Base-by-base conservation (phyloP, 2,797 vertebrate genomes). In the Xenops minutus region DNA sequence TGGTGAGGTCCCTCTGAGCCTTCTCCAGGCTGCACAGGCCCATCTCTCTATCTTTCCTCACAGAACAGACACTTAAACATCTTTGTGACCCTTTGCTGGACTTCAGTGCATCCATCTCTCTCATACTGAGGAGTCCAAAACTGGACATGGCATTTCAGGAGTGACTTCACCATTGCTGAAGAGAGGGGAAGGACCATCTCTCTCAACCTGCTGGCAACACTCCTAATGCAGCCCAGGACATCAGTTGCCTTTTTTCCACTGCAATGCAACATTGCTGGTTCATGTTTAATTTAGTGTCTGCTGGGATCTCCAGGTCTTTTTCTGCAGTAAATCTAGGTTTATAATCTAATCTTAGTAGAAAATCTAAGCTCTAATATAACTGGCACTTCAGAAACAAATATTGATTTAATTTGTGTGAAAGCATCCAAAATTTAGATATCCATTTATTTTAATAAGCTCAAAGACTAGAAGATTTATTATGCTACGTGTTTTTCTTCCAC, bases 391-490 rank as follows among this genome's bases (percentile, higher is more conserved):
- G 54, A 85, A 95, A 89, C 12, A 88, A 88, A 72, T 88, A 84
- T 13, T 94, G 48, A 77, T 14, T 76, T 83, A 6, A 56, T 92
- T 79, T 95, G 26, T 24, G 79, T 85, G 72, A 80, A 89, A 71
- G 14, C 4, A 83, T 29, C 56, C 17, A 61, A 77, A 80, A 67
- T 80, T 39, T 51, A 89, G 46, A 52, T 83, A 88, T 39, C 46
- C 3, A 88, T 92, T 91, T 74, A 83, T 77, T 95, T 94, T 76
- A 89, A 77, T 85, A 89, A 72, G 30, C 27, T 52, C 56, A 85
- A 72, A 77, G 24, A 44, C 41, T 89, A 87, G 34, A 18, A 68
- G 54, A 92, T 80, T 88, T 89, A 88, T 80, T 83, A 72, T 10
- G 11, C 44, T 89, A 27, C 0, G 0, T 59, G 24, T 7, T 83